Percentiles rank a stretch among this genome's conserved stretches.
phyloP scores from a whole-genome alignment of 2,797 vertebrate species.

The Enteromius anoplus region DNA sequence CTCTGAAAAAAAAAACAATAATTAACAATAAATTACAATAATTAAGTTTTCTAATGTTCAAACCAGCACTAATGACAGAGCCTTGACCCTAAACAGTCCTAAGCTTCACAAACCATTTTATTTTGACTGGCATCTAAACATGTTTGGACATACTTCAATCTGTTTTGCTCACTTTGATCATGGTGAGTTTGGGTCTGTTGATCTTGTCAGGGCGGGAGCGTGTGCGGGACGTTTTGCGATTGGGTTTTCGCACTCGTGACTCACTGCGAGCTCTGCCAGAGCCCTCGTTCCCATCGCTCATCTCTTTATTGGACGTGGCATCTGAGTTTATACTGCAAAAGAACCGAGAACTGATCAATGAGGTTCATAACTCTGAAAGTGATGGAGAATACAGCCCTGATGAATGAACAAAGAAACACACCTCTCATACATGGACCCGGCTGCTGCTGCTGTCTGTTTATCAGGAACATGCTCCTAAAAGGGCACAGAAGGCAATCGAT shows the following conservation, averaged over 20 bases:
- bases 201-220: constrained; percentile 92
- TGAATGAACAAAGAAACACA: constrained; percentile 49
- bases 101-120: background rate
- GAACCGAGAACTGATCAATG: background rate
- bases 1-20: too few relatives aligned
- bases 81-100: background rate
- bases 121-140: too few relatives aligned
- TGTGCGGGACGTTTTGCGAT: constrained; percentile 88
- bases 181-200: constrained; percentile 89
- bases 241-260: constrained; percentile 86
- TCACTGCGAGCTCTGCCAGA: constrained; percentile 84
- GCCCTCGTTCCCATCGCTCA: constrained; percentile 93
- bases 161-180: constrained; percentile 85
- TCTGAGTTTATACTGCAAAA: constrained; percentile 84
- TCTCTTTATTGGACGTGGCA: constrained; percentile 89
- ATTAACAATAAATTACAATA: too few relatives aligned
- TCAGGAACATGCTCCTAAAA: constrained; percentile 73
- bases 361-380: background rate
- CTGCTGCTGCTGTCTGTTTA: constrained; percentile 66
- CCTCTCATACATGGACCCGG: constrained; percentile 77
- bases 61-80: background rate
- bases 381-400: background rate
- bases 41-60: too few relatives aligned
- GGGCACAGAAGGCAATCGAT: background rate
- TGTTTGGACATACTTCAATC: background rate